A percentile compares a stretch with the other conserved stretches of the same genome.
Conservation (phyloP, 2,797 vertebrate species). For the Leuciscus waleckii region DNA sequence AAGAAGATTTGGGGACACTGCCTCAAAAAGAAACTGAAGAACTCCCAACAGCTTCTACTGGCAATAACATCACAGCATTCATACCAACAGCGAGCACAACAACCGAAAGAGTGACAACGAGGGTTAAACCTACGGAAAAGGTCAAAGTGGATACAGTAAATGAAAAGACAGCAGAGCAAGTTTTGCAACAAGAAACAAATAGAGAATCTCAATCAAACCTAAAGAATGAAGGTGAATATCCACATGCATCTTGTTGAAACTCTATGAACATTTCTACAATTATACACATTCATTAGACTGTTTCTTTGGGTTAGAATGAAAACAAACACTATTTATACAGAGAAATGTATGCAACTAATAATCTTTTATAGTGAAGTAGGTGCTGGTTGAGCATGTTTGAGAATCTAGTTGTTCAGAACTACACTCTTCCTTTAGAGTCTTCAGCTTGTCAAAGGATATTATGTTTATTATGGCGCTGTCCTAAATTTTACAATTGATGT, state of each 20-base stretch:
- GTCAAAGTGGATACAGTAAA: not conserved
- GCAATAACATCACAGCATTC: conserved; percentile 51
- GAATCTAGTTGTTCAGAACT: too few species aligned
- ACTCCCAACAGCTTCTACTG: not conserved
- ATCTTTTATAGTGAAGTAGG: not conserved
- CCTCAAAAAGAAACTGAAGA: conserved; percentile 11
- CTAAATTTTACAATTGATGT: not conserved
- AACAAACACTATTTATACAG: not conserved
- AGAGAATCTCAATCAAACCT: conserved; percentile 35
- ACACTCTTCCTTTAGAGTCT: not conserved
- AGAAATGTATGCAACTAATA: not conserved
- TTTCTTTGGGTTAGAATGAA: not conserved
- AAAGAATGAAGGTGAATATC: conserved; percentile 59
- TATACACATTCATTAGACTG: not conserved
- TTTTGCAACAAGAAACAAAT: conserved; percentile 17
- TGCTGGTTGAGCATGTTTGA: too few species aligned
- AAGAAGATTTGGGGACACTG: conserved; percentile 19
- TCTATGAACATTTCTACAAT: not conserved
- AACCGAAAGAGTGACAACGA: conserved; percentile 57
- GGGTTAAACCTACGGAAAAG: conserved; percentile 46
- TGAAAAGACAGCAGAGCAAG: conserved; percentile 15
- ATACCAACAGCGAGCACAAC: conserved; percentile 35
- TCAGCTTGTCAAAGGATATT: not conserved
- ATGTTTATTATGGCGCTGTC: not conserved
- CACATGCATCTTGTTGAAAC: not conserved